Evolutionary conservation across 1,140 invertebrate species (phyloP).

Genomic region (Tetraneura akinire): DNA sequence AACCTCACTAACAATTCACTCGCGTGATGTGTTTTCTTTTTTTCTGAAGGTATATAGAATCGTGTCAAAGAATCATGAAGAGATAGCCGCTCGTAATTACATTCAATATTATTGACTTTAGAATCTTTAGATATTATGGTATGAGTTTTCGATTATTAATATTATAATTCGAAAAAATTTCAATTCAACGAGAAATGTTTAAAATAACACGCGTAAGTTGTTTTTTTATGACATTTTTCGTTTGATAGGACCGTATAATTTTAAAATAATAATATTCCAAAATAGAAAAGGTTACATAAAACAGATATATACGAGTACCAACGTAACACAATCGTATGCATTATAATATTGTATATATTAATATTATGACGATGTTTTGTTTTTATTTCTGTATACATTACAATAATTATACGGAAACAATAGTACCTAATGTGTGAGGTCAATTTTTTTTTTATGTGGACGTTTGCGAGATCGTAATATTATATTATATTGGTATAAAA

Average conservation of each 20-base stretch:
- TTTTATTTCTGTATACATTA: conserved; percentile 17
- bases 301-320: too few species aligned
- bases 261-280: not conserved
- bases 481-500: too few species aligned
- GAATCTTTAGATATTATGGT: not conserved
- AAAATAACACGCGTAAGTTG: not conserved
- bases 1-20: too few species aligned
- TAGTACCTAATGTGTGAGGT: conserved; percentile 15
- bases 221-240: too few species aligned
- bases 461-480: too few species aligned
- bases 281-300: not conserved
- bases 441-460: not conserved
- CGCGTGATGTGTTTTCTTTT: not conserved
- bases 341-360: too few species aligned
- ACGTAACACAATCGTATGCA: not conserved
- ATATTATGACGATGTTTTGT: not conserved
- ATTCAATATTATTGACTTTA: not conserved
- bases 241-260: not conserved
- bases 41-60: conserved; percentile 17
- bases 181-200: not conserved
- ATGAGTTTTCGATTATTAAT: not conserved
- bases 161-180: not conserved
- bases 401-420: not conserved
- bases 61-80: conserved; percentile 32
- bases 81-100: conserved; percentile 4